These are phyloP conservation scores for Mustelus asterias DNA, from an alignment of 2,113 vertebrate species.

Conservation along the genomic window DNA sequence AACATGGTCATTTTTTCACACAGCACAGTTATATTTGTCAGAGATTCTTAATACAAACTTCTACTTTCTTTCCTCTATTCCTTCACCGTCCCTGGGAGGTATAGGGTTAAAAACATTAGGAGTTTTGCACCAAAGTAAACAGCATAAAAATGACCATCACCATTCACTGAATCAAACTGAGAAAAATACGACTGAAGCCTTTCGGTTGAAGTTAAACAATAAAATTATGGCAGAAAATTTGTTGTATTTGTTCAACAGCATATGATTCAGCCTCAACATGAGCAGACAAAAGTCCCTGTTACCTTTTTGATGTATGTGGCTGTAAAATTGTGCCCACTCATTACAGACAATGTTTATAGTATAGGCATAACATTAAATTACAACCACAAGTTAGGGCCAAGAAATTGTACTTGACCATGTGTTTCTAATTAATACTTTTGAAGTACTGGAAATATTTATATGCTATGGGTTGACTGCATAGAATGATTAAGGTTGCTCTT, in stretches of 20 bases:
- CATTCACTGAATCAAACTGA: neutral
- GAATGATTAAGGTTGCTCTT: constrained; percentile 55
- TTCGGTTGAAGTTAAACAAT: neutral
- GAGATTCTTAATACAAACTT: neutral
- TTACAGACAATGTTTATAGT: constrained; percentile 66
- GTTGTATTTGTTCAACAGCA: constrained; percentile 2
- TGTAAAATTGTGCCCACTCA: constrained; percentile 60
- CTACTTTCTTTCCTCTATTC: neutral
- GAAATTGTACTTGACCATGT: constrained; percentile 60
- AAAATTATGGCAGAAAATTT: constrained; percentile 36
- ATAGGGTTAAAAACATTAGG: neutral
- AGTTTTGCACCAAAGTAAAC: neutral
- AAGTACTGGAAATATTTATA: constrained; percentile 46
- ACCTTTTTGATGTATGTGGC: constrained; percentile 58
- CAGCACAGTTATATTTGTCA: neutral
- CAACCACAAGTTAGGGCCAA: constrained; percentile 52
- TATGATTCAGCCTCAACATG: constrained; percentile 49
- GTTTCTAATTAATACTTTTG: constrained; percentile 71
- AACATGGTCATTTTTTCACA: neutral
- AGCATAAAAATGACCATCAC: neutral
- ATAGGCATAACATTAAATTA: constrained; percentile 69
- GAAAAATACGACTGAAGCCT: neutral
- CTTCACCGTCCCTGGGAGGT: neutral
- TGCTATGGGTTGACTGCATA: constrained; percentile 30
- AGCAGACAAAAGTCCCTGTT: constrained; percentile 51